Evolutionary conservation across 1,140 invertebrate species (phyloP), one percentile per base, ranked within the genome.

Genomic region (Mactra quadrangularis): DNA sequence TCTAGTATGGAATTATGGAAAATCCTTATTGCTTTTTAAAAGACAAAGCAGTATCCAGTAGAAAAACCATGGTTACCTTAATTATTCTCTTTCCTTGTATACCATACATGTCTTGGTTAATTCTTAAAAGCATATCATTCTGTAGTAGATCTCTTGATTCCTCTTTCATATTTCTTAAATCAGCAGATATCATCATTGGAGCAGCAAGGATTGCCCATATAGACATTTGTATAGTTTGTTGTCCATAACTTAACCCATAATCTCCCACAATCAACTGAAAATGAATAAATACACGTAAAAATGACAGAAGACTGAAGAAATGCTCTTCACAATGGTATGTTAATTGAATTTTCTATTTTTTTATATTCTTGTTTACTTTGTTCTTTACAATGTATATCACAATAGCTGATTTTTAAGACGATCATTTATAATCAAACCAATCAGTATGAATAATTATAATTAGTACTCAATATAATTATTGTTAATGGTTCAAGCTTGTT

Each of bases 131-230:
- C 91, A 97, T 96, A 88, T 95, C 95, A 93, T 99, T 99, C 89
- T 97, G 96, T 82, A 99, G 94, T 89, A 99, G 97, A 27, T 96
- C 96, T 93, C 97, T 98, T 92, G 97, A 98, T 89, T 97, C 96
- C 0, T 97, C 96, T 53, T 96, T 94, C 60, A 99, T 97, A 2
- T 96, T 97, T 78, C 98, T 93, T 50, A 99, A 93, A 94, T 99
- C 98, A 29, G 97, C 97, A 4, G 98, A 99, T 97, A 99, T 99
- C n/a, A 99, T 94, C 17, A 99, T 94, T 3, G 98, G 98, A 4
- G 98, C 97, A 0, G 98, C 98, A 85, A 99, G 92, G 86, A 99
- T 98, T 0, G 97, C 96, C 98, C 98, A 99, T 75, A 99, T 94
- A 2, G 98, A 97, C 96, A 99, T 98, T 94, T 99, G 98, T 0